Evolutionary conservation across 1,140 invertebrate genomes (phyloP).

Genomic region (Nymphalis io): DNA sequence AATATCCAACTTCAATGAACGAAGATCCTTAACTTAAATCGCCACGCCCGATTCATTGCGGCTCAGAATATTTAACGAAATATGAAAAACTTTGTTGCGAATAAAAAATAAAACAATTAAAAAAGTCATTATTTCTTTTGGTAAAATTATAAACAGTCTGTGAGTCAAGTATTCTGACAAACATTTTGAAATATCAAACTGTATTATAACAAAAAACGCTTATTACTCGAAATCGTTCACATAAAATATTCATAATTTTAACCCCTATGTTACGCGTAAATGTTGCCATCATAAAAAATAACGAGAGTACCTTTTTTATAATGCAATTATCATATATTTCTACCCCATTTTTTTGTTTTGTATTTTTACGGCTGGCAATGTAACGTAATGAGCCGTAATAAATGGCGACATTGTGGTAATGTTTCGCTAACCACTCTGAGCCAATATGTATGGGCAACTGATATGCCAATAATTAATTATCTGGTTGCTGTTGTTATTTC

Average conservation of each 20-base stretch:
- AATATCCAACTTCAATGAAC: too few species aligned
- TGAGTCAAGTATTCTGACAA: too few species aligned
- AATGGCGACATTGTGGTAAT: neutral
- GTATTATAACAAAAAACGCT: neutral
- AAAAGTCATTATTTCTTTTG: too few species aligned
- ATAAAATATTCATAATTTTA: neutral
- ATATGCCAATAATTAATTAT: neutral
- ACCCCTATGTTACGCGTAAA: constrained; percentile 1
- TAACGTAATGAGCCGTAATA: constrained; percentile 7
- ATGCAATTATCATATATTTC: constrained; percentile 27
- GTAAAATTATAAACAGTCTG: too few species aligned
- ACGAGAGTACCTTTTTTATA: constrained; percentile 17
- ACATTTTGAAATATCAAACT: too few species aligned
- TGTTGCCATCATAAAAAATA: constrained; percentile 28
- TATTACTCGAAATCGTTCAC: neutral
- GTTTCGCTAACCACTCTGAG: neutral
- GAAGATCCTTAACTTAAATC: too few species aligned
- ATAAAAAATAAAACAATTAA: too few species aligned
- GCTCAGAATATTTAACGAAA: too few species aligned
- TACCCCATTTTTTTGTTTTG: neutral
- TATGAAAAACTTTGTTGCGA: too few species aligned
- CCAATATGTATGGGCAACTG: neutral
- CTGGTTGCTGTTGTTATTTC: too few species aligned
- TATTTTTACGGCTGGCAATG: neutral
- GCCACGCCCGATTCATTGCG: too few species aligned